Conservation (phyloP, 2,797 vertebrate species). For the Chaunax sp. region DNA sequence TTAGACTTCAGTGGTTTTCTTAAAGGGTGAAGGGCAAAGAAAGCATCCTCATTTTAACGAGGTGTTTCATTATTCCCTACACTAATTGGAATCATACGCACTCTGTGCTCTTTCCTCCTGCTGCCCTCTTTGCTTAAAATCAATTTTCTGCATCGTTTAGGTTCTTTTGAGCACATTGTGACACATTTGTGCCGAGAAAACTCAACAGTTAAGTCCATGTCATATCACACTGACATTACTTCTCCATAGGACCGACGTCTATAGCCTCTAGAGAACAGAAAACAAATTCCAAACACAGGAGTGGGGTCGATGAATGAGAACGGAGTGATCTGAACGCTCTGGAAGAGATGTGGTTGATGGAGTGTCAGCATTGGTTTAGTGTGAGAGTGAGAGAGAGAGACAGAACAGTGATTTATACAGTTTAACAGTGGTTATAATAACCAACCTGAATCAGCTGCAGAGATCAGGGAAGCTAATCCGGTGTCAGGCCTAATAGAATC, state of each 20-base stretch:
- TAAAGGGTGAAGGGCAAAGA: slow-evolving; percentile 7
- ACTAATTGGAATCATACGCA: slow-evolving; percentile 9
- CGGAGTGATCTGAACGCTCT: slow-evolving; percentile 5
- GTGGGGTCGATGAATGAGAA: slow-evolving; percentile 4
- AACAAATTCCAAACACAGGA: slow-evolving; percentile 8
- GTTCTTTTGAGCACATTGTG: neutral
- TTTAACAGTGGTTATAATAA: slow-evolving; percentile 60
- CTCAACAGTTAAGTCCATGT: slow-evolving; percentile 9
- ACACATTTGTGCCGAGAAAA: slow-evolving; percentile 5
- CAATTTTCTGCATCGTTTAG: slow-evolving; percentile 17
- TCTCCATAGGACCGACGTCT: neutral
- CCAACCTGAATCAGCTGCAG: slow-evolving; percentile 59
- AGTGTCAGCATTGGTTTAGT: slow-evolving; percentile 13
- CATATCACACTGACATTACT: slow-evolving; percentile 7
- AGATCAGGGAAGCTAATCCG: slow-evolving; percentile 74
- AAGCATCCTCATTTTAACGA: slow-evolving; percentile 40
- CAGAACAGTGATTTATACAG: slow-evolving; percentile 49
- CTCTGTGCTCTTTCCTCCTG: neutral
- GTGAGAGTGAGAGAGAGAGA: slow-evolving; percentile 33
- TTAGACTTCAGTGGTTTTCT: slow-evolving; percentile 36
- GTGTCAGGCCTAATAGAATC: slow-evolving; percentile 75
- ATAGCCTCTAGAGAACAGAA: neutral
- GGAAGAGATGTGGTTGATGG: neutral
- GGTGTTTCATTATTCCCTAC: slow-evolving; percentile 37
- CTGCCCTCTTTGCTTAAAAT: neutral